Percentiles rank a stretch among this genome's conserved stretches.
Conservation (phyloP, 2,797 vertebrate species). For the Tamandua tetradactyla region DNA sequence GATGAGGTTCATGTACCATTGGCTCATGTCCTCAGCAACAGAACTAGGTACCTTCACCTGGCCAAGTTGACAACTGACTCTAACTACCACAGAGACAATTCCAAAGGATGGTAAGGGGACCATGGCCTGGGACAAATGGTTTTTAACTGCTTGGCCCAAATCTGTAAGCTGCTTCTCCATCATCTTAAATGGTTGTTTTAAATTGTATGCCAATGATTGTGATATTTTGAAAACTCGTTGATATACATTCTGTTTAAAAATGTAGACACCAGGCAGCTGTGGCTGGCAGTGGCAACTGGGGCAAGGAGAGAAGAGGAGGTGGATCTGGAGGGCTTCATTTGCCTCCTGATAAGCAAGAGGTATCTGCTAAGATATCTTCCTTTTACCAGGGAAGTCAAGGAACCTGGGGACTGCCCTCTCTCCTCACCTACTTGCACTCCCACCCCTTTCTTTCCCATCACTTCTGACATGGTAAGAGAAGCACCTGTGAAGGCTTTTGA, state of each 20-base stretch:
- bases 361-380: too few species aligned
- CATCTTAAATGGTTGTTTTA: background rate
- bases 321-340: background rate
- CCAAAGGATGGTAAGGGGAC: background rate
- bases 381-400: slow-evolving; percentile 58
- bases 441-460: background rate
- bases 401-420: background rate
- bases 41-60: too few species aligned
- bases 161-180: background rate
- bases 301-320: slow-evolving; percentile 63
- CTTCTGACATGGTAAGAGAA: slow-evolving; percentile 51
- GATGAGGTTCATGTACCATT: too few species aligned
- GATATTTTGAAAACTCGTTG: background rate
- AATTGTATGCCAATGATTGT: background rate
- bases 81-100: too few species aligned
- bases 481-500: background rate
- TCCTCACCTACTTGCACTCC: background rate
- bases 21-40: too few species aligned
- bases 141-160: background rate
- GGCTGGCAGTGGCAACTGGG: background rate
- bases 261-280: slow-evolving; percentile 41
- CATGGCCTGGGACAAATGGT: background rate
- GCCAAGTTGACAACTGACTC: too few species aligned
- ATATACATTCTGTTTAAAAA: slow-evolving; percentile 26
- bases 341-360: background rate